Conservation (phyloP, 2,888 invertebrate genomes). For the Dryomyza anilis region DNA sequence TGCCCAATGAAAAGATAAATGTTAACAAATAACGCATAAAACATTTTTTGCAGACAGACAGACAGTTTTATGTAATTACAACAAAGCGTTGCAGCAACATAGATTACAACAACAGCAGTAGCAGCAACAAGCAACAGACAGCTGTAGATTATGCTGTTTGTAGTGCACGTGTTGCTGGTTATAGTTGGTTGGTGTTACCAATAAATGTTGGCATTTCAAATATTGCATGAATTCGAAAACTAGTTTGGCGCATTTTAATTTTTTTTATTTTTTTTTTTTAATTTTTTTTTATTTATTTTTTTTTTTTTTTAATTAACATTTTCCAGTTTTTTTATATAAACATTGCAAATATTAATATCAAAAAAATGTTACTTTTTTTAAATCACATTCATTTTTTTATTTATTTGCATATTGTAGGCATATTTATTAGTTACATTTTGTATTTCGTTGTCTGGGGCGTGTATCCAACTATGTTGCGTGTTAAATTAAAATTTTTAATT, state of each 20-base stretch:
- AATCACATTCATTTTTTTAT: too few species aligned
- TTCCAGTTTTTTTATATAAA: too few species aligned
- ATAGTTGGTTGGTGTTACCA: background rate
- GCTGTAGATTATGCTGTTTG: background rate
- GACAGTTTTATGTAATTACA: background rate
- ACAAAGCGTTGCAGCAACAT: background rate
- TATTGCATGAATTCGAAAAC: background rate
- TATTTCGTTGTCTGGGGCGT: too few species aligned
- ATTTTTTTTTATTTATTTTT: too few species aligned
- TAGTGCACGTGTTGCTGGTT: background rate
- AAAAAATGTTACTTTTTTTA: too few species aligned
- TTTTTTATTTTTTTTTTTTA: too few species aligned
- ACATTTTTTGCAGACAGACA: background rate
- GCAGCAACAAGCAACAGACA: background rate
- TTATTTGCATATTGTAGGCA: too few species aligned
- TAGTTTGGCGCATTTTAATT: background rate
- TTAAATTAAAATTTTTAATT: too few species aligned
- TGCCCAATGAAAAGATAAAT: background rate
- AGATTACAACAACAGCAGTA: background rate
- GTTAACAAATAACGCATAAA: background rate
- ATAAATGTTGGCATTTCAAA: background rate
- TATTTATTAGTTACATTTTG: too few species aligned
- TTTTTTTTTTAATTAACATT: too few species aligned
- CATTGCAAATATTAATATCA: too few species aligned
- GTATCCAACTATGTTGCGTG: too few species aligned